phyloP scores from a whole-genome alignment of 2,113 vertebrate genomes.

The Bothrops jararaca region DNA sequence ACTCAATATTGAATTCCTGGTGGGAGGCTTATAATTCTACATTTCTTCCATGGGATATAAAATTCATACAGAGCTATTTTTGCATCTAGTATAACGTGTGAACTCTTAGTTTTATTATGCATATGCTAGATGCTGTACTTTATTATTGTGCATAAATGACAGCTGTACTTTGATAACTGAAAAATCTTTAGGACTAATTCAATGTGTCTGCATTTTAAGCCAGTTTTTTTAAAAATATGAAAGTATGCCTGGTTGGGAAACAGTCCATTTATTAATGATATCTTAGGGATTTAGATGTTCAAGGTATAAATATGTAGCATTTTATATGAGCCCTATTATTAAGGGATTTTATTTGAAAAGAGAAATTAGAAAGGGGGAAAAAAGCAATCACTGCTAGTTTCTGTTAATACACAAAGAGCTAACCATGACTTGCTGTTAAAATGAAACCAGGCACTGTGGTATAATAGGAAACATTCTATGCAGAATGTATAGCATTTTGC shows the following conservation, averaged over 20 bases:
- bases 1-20: neutral
- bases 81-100: neutral
- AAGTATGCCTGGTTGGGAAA: neutral
- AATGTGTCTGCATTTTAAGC: neutral
- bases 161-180: neutral
- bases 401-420: constrained; percentile 1
- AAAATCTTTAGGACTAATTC: neutral
- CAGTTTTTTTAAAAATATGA: neutral
- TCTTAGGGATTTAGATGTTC: neutral
- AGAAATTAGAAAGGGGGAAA: neutral
- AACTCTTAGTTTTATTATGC: constrained; percentile 3
- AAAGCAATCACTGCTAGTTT: neutral
- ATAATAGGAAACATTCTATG: constrained; percentile 40
- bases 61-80: neutral
- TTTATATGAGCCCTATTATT: neutral
- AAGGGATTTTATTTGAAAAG: neutral
- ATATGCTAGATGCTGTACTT: neutral
- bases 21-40: neutral
- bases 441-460: constrained; percentile 8
- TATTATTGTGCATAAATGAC: neutral
- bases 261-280: neutral
- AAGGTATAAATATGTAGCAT: neutral
- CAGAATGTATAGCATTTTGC: constrained; percentile 36
- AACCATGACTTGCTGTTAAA: constrained; percentile 18
- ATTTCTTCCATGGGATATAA: neutral